Evolutionary conservation across 2,113 vertebrate genomes (phyloP), one percentile per base, ranked within the genome.

Genomic region (Eudyptes chrysolophus): DNA sequence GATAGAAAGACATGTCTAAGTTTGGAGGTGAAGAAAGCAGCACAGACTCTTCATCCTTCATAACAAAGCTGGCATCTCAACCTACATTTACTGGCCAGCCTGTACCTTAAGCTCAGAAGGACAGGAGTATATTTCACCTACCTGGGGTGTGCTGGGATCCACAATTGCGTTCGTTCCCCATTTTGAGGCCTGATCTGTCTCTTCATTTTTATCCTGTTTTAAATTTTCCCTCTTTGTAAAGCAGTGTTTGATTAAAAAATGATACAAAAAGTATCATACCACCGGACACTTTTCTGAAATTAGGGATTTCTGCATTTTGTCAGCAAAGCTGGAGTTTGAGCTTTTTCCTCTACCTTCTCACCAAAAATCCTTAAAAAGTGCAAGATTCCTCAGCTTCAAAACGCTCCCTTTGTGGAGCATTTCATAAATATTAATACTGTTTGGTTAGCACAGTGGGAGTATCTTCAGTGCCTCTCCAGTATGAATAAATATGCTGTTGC

Each of bases 381-480:
- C 18, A 36, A 24, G 58, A 57, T 68, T 60, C 36, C 15, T 82
- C 30, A 76, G 36, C 81, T 89, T 92, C 72, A 68, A 72, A 92
- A 69, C 1, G 0, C 11, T 79, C 3, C 20, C 34, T 75, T 84
- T 89, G 48, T 87, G 72, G 65, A 91, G 30, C 21, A 21, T 65
- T 49, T 92, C 11, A 84, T 95, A 82, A 94, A 91, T 91, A 91
- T 72, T 76, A n/a, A 90, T 91, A 40, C 16, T 84, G 40, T 84
- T 96, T 76, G 69, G 57, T 84, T 90, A 52, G 65, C 65, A 38
- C 71, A 87, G 76, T 2, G 0, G 60, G 55, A 89, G 44, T 8
- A 65, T 74, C 75, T 84, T 94, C 71, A 70, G 16, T 78, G 30
- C 80, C 44, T 92, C 40, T 89, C 61, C 65, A 79, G 19, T 46